These are phyloP conservation scores for Dorcus parallelipipedus DNA, from an alignment of 2,888 invertebrate species.

Conservation along the genomic window DNA sequence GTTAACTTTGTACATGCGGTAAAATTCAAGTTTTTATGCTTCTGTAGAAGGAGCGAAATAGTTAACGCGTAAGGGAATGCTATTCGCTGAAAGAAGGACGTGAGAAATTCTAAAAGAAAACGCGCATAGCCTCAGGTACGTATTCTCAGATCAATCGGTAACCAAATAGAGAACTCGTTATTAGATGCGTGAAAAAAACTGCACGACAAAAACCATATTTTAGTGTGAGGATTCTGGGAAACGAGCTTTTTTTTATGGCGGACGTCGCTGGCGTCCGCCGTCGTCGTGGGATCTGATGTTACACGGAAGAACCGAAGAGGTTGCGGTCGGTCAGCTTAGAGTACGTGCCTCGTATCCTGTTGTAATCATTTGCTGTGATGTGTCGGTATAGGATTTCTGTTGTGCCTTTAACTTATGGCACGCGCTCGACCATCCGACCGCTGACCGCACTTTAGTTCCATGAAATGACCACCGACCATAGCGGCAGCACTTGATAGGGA, in stretches of 20 bases:
- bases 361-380: slow-evolving; percentile 21
- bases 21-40: slow-evolving; percentile 22
- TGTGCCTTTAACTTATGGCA: slow-evolving; percentile 19
- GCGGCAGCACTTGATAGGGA: slow-evolving; percentile 17
- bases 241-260: too few relatives aligned
- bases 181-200: slow-evolving; percentile 2
- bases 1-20: slow-evolving; percentile 11
- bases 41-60: slow-evolving; percentile 23
- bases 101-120: slow-evolving; percentile 22
- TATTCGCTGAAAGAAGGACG: slow-evolving; percentile 22
- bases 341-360: slow-evolving; percentile 19
- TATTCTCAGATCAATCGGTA: slow-evolving; percentile 14
- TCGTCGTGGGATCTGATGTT: too few relatives aligned
- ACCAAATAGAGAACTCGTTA: slow-evolving; percentile 15
- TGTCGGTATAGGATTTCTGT: slow-evolving; percentile 9
- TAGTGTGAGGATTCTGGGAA: too few relatives aligned
- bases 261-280: too few relatives aligned
- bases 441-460: slow-evolving; percentile 19
- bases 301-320: slow-evolving; percentile 6
- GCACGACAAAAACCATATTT: too few relatives aligned
- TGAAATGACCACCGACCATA: slow-evolving; percentile 10
- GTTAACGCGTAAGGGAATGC: slow-evolving; percentile 21
- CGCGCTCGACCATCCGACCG: slow-evolving; percentile 15
- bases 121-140: slow-evolving; percentile 9
- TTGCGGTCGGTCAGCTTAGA: slow-evolving; percentile 22